phyloP scores from a whole-genome alignment of 30 jellyfish, hydroid and myxozoan genomes.

The Aurelia aurita complex sp. Pacific region DNA sequence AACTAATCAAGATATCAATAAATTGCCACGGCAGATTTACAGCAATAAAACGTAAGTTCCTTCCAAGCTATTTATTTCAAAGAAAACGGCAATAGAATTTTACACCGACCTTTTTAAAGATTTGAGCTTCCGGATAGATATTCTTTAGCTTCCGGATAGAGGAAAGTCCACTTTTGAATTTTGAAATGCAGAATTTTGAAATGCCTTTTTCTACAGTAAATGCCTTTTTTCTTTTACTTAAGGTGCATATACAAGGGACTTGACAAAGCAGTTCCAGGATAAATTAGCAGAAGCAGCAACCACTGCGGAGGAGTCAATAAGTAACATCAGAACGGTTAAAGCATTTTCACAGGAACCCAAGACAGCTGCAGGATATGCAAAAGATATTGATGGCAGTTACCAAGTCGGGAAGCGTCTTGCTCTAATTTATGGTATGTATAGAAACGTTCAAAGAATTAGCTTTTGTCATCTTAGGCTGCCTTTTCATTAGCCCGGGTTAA shows the following conservation, averaged over 20 bases:
- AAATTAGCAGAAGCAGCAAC: slow-evolving; percentile 89
- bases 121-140: too few relatives aligned
- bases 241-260: slow-evolving; percentile 80
- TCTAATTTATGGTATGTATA: slow-evolving; percentile 60
- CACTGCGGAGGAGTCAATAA: slow-evolving; percentile 87
- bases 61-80: too few relatives aligned
- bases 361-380: slow-evolving; percentile 48
- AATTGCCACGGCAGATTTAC: too few relatives aligned
- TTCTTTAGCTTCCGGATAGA: too few relatives aligned
- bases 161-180: background rate
- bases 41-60: too few relatives aligned
- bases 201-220: background rate
- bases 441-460: background rate
- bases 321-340: slow-evolving; percentile 88
- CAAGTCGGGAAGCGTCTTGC: slow-evolving; percentile 75
- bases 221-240: background rate
- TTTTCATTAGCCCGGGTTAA: too few relatives aligned
- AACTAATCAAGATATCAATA: too few relatives aligned
- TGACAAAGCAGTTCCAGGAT: slow-evolving; percentile 86
- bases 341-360: slow-evolving; percentile 92
- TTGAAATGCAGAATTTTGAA: background rate
- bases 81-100: too few relatives aligned
- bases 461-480: too few relatives aligned
- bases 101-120: too few relatives aligned
- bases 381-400: slow-evolving; percentile 68